Conservation (phyloP, 2,113 vertebrate genomes). For the Lates calcarifer region DNA sequence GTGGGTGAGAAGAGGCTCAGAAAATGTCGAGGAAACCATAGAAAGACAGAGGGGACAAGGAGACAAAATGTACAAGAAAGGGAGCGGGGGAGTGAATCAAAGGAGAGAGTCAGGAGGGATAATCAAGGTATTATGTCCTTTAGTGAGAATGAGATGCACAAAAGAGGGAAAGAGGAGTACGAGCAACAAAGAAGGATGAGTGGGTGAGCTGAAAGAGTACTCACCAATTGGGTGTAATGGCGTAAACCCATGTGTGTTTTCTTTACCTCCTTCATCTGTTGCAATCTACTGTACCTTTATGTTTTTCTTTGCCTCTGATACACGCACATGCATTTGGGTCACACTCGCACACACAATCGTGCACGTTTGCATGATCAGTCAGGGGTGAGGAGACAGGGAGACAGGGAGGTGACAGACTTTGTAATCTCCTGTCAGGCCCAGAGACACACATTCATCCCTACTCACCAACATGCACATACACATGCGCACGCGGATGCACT, state of each 20-base stretch:
- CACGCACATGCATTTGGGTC: neutral
- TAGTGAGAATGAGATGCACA: constrained; percentile 48
- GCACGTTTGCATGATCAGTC: constrained; percentile 29
- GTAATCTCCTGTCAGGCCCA: constrained; percentile 66
- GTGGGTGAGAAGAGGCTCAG: constrained; percentile 59
- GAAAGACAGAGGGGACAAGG: constrained; percentile 42
- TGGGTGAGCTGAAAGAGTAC: constrained; percentile 47
- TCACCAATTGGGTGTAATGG: constrained; percentile 33
- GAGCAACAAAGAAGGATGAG: constrained; percentile 60
- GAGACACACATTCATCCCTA: constrained; percentile 3
- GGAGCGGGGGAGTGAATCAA: constrained; percentile 68
- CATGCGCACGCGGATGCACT: constrained; percentile 4
- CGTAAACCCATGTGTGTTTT: constrained; percentile 42
- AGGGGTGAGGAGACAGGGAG: constrained; percentile 53
- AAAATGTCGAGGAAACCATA: constrained; percentile 28
- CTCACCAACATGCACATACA: neutral
- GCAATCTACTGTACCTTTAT: neutral
- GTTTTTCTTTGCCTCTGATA: constrained; percentile 1
- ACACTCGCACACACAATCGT: constrained; percentile 4
- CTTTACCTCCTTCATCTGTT: constrained; percentile 28
- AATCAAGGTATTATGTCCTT: constrained; percentile 73
- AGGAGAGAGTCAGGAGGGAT: constrained; percentile 65
- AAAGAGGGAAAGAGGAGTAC: constrained; percentile 22
- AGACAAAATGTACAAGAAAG: constrained; percentile 57
- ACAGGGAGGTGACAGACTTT: constrained; percentile 64